phyloP scores from a whole-genome alignment of 2,797 vertebrate species.

The Cynopterus sphinx region DNA sequence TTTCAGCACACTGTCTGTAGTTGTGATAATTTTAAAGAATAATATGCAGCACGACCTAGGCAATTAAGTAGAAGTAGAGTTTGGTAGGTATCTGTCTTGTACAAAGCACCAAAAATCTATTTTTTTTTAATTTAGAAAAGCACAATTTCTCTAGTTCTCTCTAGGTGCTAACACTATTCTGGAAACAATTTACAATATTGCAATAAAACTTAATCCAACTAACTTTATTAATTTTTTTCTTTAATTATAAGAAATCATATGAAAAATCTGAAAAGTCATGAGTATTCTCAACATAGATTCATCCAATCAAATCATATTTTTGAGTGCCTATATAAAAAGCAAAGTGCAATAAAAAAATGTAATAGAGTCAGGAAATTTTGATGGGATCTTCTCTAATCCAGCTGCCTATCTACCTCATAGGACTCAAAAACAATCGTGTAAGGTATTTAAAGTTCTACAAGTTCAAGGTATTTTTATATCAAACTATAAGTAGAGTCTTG shows the following conservation, averaged over 20 bases:
- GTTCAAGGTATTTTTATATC: neutral
- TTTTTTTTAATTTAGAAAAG: neutral
- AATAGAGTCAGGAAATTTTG: neutral
- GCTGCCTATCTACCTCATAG: neutral
- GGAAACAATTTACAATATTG: neutral
- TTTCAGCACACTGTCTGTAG: neutral
- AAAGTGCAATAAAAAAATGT: neutral
- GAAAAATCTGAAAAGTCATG: neutral
- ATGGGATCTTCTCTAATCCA: neutral
- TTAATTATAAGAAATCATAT: constrained; percentile 14
- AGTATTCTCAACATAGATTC: neutral
- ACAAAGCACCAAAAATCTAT: neutral
- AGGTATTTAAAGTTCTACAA: neutral
- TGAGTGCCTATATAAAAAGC: neutral
- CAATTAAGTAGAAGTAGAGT: neutral
- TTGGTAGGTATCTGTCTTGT: neutral
- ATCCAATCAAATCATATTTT: neutral
- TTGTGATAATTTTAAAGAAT: neutral
- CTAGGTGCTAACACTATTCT: neutral
- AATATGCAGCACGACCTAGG: neutral
- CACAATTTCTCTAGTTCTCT: neutral
- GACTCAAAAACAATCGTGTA: neutral
- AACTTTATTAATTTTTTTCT: neutral
- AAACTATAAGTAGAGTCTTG: neutral
- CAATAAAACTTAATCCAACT: neutral